These are phyloP conservation scores for Sturnira hondurensis DNA, from an alignment of 2,113 vertebrate species.

Conservation along the genomic window DNA sequence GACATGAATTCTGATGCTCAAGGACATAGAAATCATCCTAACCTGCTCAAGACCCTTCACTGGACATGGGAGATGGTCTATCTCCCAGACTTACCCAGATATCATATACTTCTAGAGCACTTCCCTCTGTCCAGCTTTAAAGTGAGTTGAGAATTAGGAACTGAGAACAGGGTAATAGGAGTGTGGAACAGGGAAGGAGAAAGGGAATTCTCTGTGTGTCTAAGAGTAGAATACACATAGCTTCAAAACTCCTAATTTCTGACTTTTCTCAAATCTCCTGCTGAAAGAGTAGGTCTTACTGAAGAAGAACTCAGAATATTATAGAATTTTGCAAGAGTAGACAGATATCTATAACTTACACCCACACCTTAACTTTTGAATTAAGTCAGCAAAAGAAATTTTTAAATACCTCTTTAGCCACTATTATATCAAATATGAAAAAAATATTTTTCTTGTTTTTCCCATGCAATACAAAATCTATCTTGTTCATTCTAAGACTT, in stretches of 20 bases:
- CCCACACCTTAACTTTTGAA: not conserved
- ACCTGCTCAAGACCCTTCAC: not conserved
- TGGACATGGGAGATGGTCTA: not conserved
- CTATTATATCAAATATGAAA: not conserved
- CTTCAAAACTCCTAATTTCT: not conserved
- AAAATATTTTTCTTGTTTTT: constrained; percentile 4
- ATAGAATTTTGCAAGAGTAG: not conserved
- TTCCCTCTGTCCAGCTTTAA: not conserved
- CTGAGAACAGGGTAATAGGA: not conserved
- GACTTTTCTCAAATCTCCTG: not conserved
- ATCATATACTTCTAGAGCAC: not conserved
- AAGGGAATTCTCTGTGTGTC: not conserved
- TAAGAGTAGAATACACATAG: not conserved
- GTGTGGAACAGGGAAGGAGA: not conserved
- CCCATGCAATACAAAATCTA: not conserved
- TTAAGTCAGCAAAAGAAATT: constrained; percentile 6
- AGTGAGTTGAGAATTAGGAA: constrained; percentile 8
- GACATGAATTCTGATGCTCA: not conserved
- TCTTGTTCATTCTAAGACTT: not conserved
- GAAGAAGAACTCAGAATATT: not conserved
- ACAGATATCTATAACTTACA: not conserved
- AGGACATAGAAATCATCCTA: not conserved
- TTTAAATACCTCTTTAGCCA: not conserved
- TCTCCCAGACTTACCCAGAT: not conserved
- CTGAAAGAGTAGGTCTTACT: not conserved